Conservation (phyloP, 2,888 invertebrate genomes). For the Dasysyrphus albostriatus region DNA sequence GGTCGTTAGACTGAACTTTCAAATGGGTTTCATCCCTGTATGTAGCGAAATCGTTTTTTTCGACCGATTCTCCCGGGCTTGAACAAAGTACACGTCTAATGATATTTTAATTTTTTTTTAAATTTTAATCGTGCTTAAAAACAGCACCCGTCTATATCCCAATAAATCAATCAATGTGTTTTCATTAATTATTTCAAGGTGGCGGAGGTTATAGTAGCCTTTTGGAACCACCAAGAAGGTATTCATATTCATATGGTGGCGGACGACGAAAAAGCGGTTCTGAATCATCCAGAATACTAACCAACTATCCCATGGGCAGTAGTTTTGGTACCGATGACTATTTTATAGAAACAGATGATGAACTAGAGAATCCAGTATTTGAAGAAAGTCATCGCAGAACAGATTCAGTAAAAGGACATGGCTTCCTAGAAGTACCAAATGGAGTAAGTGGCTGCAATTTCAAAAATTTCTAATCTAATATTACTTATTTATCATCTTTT, state of each 20-base stretch:
- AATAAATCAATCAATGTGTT: no score
- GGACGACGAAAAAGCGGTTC: slow-evolving; percentile 87
- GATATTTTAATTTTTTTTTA: no score
- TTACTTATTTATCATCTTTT: neutral
- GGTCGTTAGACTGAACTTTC: no score
- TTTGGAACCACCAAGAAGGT: slow-evolving; percentile 88
- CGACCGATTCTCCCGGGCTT: no score
- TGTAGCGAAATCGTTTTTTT: no score
- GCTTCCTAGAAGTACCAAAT: slow-evolving; percentile 83
- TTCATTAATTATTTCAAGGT: slow-evolving; percentile 77
- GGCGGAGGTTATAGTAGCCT: slow-evolving; percentile 90
- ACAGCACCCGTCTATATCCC: no score
- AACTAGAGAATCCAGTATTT: slow-evolving; percentile 84
- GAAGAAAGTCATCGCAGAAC: slow-evolving; percentile 80
- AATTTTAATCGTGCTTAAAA: no score
- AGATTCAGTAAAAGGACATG: slow-evolving; percentile 82
- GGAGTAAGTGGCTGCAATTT: slow-evolving; percentile 78
- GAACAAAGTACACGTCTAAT: no score
- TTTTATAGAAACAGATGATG: slow-evolving; percentile 84
- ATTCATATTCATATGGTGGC: slow-evolving; percentile 84
- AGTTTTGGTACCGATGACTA: slow-evolving; percentile 84
- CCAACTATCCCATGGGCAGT: slow-evolving; percentile 84
- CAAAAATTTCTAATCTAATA: no score
- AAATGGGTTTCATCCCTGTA: no score
- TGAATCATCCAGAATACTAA: slow-evolving; percentile 84